Conservation (phyloP, 2,888 invertebrate species). For the Drosophila austrosaltans region DNA sequence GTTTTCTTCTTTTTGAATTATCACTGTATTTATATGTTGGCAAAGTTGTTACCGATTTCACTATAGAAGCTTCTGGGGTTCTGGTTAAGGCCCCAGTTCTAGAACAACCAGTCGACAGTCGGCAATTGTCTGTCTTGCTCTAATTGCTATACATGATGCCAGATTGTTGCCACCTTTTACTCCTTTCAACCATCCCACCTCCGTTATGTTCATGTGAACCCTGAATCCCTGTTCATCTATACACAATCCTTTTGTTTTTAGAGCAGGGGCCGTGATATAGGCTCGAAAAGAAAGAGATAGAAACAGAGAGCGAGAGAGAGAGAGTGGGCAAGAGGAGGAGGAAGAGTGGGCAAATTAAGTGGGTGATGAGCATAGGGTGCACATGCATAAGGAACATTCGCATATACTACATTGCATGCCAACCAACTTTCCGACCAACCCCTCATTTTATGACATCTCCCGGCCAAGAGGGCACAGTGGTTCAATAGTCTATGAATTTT, state of each 20-base stretch:
- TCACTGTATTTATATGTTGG: constrained; percentile 4
- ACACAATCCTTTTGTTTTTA: constrained; percentile 58
- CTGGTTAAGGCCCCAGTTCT: not conserved
- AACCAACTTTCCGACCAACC: not conserved
- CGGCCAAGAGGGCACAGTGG: not conserved
- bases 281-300: too few relatives aligned
- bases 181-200: not conserved
- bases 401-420: not conserved
- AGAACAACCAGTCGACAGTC: constrained; percentile 21
- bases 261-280: not conserved
- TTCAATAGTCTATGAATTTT: not conserved
- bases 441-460: not conserved
- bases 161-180: constrained; percentile 26
- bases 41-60: not conserved
- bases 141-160: constrained; percentile 61
- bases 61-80: not conserved
- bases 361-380: not conserved
- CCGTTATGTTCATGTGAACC: not conserved
- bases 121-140: constrained; percentile 57
- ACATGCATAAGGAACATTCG: not conserved
- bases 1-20: not conserved
- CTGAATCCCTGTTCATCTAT: not conserved
- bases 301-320: not conserved
- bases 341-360: not conserved
- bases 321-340: not conserved